Conservation (phyloP, 2,888 invertebrate species). For the Eupithecia tripunctaria region DNA sequence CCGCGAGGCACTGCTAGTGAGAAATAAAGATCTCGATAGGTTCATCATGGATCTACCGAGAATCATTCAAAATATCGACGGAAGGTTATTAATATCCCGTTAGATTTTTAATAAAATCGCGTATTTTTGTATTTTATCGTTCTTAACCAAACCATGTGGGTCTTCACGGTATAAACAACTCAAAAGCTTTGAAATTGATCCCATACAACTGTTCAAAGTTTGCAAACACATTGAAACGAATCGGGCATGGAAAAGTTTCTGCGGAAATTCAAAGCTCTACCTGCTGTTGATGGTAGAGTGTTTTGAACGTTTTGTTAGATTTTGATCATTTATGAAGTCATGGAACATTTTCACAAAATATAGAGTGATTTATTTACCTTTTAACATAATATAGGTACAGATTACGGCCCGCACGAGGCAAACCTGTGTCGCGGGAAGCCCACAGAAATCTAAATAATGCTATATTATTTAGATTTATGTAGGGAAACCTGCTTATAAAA, state of each 20-base stretch:
- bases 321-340: too few species aligned
- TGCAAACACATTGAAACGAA: background rate
- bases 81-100: background rate
- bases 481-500: too few species aligned
- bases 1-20: too few species aligned
- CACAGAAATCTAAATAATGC: too few species aligned
- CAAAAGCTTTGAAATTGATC: background rate
- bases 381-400: too few species aligned
- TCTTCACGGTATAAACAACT: background rate
- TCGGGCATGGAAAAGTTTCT: background rate
- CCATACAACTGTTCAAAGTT: background rate
- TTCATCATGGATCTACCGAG: too few species aligned
- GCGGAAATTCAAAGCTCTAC: background rate
- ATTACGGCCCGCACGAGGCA: too few species aligned
- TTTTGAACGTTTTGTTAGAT: background rate
- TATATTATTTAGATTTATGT: too few species aligned
- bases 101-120: background rate
- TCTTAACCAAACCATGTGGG: background rate
- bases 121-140: background rate
- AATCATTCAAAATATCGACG: background rate
- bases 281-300: background rate
- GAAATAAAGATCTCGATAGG: too few species aligned
- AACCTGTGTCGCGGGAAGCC: too few species aligned
- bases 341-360: too few species aligned
- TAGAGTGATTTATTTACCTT: too few species aligned